Evolutionary conservation across 1,140 invertebrate species (phyloP), one percentile per base, ranked within the genome.

Genomic region (Goniozus legneri): DNA sequence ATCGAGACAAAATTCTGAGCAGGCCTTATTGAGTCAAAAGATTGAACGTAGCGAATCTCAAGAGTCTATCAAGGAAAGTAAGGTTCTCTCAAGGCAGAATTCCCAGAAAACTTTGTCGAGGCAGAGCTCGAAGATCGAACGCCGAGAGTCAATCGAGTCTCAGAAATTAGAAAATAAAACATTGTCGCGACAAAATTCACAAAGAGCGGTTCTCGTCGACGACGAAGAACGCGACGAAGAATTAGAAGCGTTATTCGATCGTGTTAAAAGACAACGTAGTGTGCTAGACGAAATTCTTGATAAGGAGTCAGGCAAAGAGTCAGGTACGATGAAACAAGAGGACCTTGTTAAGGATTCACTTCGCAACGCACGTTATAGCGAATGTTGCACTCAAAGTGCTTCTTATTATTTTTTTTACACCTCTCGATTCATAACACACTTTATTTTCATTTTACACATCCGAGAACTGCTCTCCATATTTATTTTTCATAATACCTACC

Each of bases 261-360:
- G 83, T 51, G 82, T 84, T 52, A 79, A 84, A 66, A 79, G 79
- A 58, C 84, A 87, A 65, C 78, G 84, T 63, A 84, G 80, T 65
- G 80, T 84, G 56, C 74, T 87, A 53, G 82, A 83, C 50, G 83
- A 87, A 67, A 84, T 87, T 53, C 69, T 85, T 45, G 81, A 80
- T 64, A 78, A 81, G 60, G 80, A 84, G 75, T 78, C 73, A 24
- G 75, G 77, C 65, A 76, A 71, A 67, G 75, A 55, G 10, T 54
- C 57, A 59, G 57, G 57, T 59, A 59, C 10, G 56, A 42, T 1
- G 0, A 27, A 27, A 27, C 10, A 10, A 6, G 24, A 27, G n/a
- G n/a, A n/a, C n/a, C n/a, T n/a, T n/a, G n/a, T n/a, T n/a, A n/a
- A n/a, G n/a, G n/a, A n/a, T n/a, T n/a, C n/a, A n/a, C n/a, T n/a